phyloP scores from a whole-genome alignment of 2,888 invertebrate species.

The Agriotes lineatus region DNA sequence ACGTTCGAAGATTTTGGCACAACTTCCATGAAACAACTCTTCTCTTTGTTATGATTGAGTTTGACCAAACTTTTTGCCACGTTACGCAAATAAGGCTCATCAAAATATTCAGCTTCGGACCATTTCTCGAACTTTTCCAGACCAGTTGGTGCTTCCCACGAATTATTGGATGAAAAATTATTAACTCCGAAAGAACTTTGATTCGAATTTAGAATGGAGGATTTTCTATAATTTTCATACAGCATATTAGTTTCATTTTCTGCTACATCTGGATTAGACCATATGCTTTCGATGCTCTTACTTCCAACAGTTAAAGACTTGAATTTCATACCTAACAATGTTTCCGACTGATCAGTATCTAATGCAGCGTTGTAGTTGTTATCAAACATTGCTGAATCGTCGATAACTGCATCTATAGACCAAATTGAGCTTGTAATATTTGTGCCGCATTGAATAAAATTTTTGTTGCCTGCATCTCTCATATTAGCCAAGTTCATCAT shows the following conservation, averaged over 20 bases:
- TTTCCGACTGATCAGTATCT: slow-evolving; percentile 46
- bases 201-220: slow-evolving; percentile 26
- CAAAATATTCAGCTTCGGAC: slow-evolving; percentile 53
- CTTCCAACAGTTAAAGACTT: slow-evolving; percentile 50
- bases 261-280: slow-evolving; percentile 45
- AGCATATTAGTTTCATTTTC: slow-evolving; percentile 62
- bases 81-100: slow-evolving; percentile 53
- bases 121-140: slow-evolving; percentile 46
- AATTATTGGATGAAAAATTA: slow-evolving; percentile 3
- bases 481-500: slow-evolving; percentile 59
- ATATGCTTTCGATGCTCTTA: slow-evolving; percentile 39
- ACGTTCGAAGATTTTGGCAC: slow-evolving; percentile 60
- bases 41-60: slow-evolving; percentile 73
- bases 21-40: slow-evolving; percentile 74
- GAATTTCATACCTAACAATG: slow-evolving; percentile 54
- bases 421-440: slow-evolving; percentile 70
- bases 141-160: slow-evolving; percentile 10
- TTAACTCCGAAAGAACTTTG: slow-evolving; percentile 5
- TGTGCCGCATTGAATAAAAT: slow-evolving; percentile 67
- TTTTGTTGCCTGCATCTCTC: slow-evolving; percentile 55
- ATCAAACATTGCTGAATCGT: slow-evolving; percentile 49
- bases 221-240: slow-evolving; percentile 63
- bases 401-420: slow-evolving; percentile 59
- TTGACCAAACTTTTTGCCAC: slow-evolving; percentile 65
- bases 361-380: slow-evolving; percentile 51